Evolutionary conservation across 2,113 vertebrate genomes (phyloP), one percentile per base, ranked within the genome.

Genomic region (Zapornia atra): DNA sequence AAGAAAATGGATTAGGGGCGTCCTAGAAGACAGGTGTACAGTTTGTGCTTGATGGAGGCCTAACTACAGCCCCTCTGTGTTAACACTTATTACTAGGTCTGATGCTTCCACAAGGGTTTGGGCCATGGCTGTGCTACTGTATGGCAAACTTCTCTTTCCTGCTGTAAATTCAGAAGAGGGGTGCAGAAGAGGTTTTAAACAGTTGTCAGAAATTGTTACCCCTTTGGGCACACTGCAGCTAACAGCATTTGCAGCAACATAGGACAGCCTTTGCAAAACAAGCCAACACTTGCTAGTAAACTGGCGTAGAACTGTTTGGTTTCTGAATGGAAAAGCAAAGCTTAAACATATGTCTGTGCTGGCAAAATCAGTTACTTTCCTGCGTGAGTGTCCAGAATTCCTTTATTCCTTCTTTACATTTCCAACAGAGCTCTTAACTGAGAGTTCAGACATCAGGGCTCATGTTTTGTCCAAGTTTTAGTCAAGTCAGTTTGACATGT

Each of bases 321-420:
- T 96, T 95, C 65, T 87, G 73, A 94, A 89, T 96, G 94, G 94
- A 97, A 96, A 97, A 96, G 65, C 84, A 96, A 82, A 96, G 66
- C 57, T 95, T 95, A 91, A 95, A 96, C 91, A 92, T 87, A 80
- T 96, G 93, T 82, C 89, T 85, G 61, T 94, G 70, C 75, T 97
- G 95, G 94, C 95, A 93, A n/a, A 66, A 22, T 82, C 46, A 88
- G 65, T 95, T 89, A 85, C 70, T 96, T 96, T 96, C 95, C 94
- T 96, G 59, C 25, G 0, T 82, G 80, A 96, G 54, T 80, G 68
- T 94, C 90, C 92, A 94, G 90, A 94, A 94, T 91, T 93, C 59
- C 66, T 94, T 95, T 85, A 92, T 91, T 94, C 63, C 75, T 90
- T 87, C 94, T 96, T 93, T 93, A 88, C 66, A 17, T 95, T 97